Base-by-base conservation (phyloP, 2,113 vertebrate genomes). In the Pangasianodon hypophthalmus region DNA sequence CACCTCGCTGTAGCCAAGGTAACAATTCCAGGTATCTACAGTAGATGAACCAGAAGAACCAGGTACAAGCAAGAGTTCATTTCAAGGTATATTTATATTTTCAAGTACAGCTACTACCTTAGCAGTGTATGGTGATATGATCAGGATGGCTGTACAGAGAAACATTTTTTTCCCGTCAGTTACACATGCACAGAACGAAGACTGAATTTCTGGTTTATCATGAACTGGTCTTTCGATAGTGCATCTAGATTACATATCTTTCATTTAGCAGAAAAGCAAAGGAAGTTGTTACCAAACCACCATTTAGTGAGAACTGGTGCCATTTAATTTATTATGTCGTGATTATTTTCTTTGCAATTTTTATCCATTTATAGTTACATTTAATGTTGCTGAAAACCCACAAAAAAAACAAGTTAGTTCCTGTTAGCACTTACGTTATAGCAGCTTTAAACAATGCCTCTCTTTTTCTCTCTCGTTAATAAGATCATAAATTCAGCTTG, bases 11-110 rank as follows among this genome's bases (percentile, higher is more conserved):
- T 64, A 81, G 2, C 81, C 52, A 58, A 73, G 37, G 14, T 48
- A 37, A 86, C 67, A 41, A 73, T 86, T 52, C 29, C 48, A 86
- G 21, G 37, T 60, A 84, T 44, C 37, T 54, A 24, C 85, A 86
- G 85, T 37, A 41, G 48, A 86, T 41, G 6, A 86, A 86, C 64
- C 64, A 73, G 85, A 73, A 86, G 85, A 73, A 86, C 85, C 64
- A 54, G 85, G n/a, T 14, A 52, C 48, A 32, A 37, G 16, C 21
- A 8, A 62, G 6, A 11, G 50, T 73, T 73, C 46, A n/a, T 73
- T 69, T 73, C 37, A 48, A 52, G 29, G 26, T 52, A 21, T 2
- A 14, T 19, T 50, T 67, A 44, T 64, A 58, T 44, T 67, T 62
- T 41, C 60, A n/a, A n/a, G 4, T 50, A 24, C n/a, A 82, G 50